Conservation (phyloP, 2,888 invertebrate genomes). For the Candidula unifasciata region DNA sequence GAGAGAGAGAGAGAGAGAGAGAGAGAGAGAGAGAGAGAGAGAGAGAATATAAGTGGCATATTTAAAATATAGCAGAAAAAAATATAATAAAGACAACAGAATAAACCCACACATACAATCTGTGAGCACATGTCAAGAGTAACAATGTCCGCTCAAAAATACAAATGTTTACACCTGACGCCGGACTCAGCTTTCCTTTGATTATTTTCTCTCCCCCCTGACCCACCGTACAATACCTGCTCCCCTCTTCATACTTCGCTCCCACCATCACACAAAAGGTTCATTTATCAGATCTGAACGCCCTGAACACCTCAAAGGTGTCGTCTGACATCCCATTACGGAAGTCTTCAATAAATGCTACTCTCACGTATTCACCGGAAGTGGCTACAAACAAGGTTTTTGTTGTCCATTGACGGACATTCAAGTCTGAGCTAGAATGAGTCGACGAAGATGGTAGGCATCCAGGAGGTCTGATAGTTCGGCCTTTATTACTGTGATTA, state of each 20-base stretch:
- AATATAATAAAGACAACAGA: background rate
- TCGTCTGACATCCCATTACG: slow-evolving; percentile 39
- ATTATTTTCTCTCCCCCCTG: slow-evolving; percentile 3
- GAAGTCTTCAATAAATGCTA: slow-evolving; percentile 12
- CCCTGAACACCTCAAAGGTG: background rate
- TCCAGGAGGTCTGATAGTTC: background rate
- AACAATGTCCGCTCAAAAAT: background rate
- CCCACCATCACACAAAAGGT: background rate
- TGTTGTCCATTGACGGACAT: background rate
- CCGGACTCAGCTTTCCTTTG: background rate
- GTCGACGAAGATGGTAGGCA: slow-evolving; percentile 12
- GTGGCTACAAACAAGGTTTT: slow-evolving; percentile 26
- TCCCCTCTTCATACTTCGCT: background rate
- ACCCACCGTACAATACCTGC: background rate
- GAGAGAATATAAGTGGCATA: background rate
- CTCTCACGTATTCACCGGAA: slow-evolving; percentile 25
- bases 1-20: background rate
- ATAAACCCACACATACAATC: background rate
- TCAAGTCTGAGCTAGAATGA: background rate
- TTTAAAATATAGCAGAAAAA: background rate
- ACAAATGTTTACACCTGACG: slow-evolving; percentile 8
- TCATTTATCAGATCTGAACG: background rate
- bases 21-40: background rate
- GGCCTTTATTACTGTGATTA: slow-evolving; percentile 29
- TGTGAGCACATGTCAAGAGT: background rate